Conservation (phyloP, 2,888 invertebrate species). For the Scaptomyza caliginosa region DNA sequence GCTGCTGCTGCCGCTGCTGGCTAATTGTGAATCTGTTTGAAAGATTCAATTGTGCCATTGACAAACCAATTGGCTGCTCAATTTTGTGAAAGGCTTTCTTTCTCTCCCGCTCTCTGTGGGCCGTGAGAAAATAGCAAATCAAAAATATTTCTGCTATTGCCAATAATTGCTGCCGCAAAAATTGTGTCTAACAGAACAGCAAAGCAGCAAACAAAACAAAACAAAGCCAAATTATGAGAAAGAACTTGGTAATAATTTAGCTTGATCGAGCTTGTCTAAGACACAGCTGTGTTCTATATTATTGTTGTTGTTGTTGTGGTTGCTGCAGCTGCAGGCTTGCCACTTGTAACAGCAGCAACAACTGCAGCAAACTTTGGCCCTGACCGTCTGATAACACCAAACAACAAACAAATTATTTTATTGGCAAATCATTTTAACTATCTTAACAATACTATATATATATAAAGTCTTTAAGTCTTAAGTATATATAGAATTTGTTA, state of each 20-base stretch:
- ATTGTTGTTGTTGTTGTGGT: constrained; percentile 38
- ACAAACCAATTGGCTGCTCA: constrained; percentile 71
- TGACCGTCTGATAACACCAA: constrained; percentile 54
- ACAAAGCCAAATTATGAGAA: constrained; percentile 36
- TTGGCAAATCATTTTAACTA: background rate
- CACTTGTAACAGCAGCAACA: constrained; percentile 61
- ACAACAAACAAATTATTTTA: constrained; percentile 24
- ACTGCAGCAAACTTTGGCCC: constrained; percentile 58
- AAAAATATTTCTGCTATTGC: constrained; percentile 69
- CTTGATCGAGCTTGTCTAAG: constrained; percentile 24
- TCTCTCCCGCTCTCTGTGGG: constrained; percentile 28
- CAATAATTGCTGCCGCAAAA: constrained; percentile 67
- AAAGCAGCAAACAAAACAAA: constrained; percentile 17
- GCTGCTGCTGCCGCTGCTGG: constrained; percentile 37
- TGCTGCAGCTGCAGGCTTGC: constrained; percentile 57
- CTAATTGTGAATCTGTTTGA: constrained; percentile 66
- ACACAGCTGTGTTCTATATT: constrained; percentile 76
- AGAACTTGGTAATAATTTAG: constrained; percentile 65
- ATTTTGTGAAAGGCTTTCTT: constrained; percentile 60
- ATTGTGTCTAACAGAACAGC: constrained; percentile 40
- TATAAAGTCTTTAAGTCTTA: too few species aligned
- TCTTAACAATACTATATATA: background rate
- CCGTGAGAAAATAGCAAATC: constrained; percentile 75
- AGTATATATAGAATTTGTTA: too few species aligned
- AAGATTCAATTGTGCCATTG: constrained; percentile 73